A percentile compares a stretch with the other conserved stretches of the same genome.
Evolutionary conservation across 1,140 invertebrate species (phyloP).

Genomic region (Mercenaria mercenaria): DNA sequence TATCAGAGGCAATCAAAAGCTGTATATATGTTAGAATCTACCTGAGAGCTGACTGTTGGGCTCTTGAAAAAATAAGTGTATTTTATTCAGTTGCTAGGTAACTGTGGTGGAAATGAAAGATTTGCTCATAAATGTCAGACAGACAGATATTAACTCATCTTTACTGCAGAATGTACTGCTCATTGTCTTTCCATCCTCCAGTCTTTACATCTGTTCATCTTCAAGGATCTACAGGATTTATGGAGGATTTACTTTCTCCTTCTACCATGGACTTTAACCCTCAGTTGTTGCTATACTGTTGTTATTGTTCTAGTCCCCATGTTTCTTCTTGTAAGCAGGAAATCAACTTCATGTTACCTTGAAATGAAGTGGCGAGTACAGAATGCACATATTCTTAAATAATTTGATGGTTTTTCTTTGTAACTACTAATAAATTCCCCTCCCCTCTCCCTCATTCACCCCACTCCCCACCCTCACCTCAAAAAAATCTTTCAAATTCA

Average conservation of each 20-base stretch:
- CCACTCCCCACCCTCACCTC: no score
- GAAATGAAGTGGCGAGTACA: no score
- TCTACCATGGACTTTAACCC: no score
- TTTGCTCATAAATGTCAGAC: slow-evolving; percentile 46
- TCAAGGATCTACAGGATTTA: neutral
- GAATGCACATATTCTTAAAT: no score
- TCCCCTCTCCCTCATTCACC: no score
- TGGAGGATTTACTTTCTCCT: neutral
- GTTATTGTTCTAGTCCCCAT: no score
- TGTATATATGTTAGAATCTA: slow-evolving; percentile 2
- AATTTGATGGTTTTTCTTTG: no score
- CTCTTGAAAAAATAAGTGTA: slow-evolving; percentile 2
- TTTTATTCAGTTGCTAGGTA: slow-evolving; percentile 41
- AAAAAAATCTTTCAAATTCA: no score
- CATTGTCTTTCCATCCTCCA: neutral
- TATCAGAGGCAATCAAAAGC: slow-evolving; percentile 9
- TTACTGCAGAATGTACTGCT: neutral
- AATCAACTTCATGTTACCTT: no score
- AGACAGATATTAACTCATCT: slow-evolving; percentile 26
- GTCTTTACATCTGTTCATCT: slow-evolving; percentile 10
- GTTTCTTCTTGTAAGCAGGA: no score
- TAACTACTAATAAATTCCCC: no score
- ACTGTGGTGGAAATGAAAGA: slow-evolving; percentile 26
- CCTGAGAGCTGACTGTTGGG: slow-evolving; percentile 34
- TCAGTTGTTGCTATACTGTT: no score